phyloP scores from a whole-genome alignment of 1,140 invertebrate genomes.

The Panagrolaimus sp. region DNA sequence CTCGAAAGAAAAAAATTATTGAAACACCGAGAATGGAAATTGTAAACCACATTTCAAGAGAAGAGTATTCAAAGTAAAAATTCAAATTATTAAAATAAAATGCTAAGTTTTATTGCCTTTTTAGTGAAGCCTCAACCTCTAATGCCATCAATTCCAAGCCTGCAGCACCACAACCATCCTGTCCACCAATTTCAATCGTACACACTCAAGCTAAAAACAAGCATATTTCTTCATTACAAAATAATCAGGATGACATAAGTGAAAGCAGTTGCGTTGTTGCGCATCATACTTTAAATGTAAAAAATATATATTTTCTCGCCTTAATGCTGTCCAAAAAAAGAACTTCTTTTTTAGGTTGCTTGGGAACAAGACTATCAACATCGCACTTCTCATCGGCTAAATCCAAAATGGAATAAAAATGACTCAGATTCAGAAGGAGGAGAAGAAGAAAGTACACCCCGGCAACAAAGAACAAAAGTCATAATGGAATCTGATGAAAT shows the following conservation, averaged over 20 bases:
- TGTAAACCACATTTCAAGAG: slow-evolving; percentile 6
- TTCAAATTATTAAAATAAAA: background rate
- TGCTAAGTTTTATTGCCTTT: background rate
- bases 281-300: slow-evolving; percentile 8
- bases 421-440: too few species aligned
- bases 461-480: too few species aligned
- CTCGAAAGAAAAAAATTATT: background rate
- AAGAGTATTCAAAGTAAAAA: background rate
- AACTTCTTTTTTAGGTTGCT: background rate
- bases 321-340: background rate
- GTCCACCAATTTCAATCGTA: background rate
- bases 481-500: too few species aligned
- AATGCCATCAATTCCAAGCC: background rate
- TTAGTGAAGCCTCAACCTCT: background rate
- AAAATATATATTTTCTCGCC: background rate
- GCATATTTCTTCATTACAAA: background rate
- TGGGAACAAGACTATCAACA: slow-evolving; percentile 9
- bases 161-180: background rate
- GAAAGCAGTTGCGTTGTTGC: background rate
- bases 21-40: slow-evolving; percentile 8
- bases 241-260: background rate
- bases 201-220: background rate
- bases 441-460: too few species aligned
- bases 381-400: background rate
- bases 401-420: too few species aligned